These are phyloP conservation scores for Erethizon dorsatum DNA, from an alignment of 2,797 vertebrate species.

Conservation along the genomic window DNA sequence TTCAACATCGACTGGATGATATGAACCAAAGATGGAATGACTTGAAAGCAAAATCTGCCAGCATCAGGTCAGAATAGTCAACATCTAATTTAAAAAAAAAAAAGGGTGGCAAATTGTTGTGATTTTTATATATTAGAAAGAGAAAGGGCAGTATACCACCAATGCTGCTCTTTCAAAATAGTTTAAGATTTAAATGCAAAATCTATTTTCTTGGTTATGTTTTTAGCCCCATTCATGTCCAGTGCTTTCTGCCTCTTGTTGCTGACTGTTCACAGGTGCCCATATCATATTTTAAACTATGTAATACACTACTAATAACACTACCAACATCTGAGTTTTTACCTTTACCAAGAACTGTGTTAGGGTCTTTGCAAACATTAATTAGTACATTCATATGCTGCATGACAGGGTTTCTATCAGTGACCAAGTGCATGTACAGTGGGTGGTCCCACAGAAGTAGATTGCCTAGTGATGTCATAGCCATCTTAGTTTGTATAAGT, in stretches of 20 bases:
- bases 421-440: not conserved
- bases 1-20: slow-evolving; percentile 97
- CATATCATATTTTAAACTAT: not conserved
- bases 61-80: slow-evolving; percentile 92
- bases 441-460: not conserved
- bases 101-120: not conserved
- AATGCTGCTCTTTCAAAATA: not conserved
- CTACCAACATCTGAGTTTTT: not conserved
- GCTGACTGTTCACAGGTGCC: not conserved
- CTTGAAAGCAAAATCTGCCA: slow-evolving; percentile 96
- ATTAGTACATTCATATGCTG: not conserved
- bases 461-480: not conserved
- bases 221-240: not conserved
- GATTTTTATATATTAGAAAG: not conserved
- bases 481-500: not conserved
- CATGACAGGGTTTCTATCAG: not conserved
- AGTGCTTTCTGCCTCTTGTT: not conserved
- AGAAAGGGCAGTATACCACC: not conserved
- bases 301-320: not conserved
- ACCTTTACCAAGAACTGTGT: not conserved
- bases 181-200: slow-evolving; percentile 35
- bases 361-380: not conserved
- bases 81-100: not conserved
- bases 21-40: slow-evolving; percentile 99
- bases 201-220: not conserved